Percentiles rank a stretch among this genome's conserved stretches.
These are phyloP conservation scores for Phyto melanocephala DNA, from an alignment of 2,888 invertebrate genomes.

Conservation along the genomic window DNA sequence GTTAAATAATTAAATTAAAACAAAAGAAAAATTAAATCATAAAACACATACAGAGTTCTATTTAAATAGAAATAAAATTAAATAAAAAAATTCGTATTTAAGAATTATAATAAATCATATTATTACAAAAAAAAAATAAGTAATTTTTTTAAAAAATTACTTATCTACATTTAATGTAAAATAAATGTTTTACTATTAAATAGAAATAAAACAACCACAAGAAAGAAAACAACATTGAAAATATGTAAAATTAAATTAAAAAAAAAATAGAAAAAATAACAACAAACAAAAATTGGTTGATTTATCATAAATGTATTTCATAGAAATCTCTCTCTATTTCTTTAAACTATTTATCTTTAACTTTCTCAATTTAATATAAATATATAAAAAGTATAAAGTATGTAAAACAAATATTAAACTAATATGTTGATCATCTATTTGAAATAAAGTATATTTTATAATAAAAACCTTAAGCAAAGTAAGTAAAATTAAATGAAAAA, in stretches of 20 bases:
- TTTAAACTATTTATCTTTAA: constrained; percentile 37
- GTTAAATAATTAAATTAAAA: constrained; percentile 18
- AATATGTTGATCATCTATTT: constrained; percentile 62
- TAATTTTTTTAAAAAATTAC: constrained; percentile 60
- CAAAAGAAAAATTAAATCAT: constrained; percentile 18
- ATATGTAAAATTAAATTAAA: not conserved
- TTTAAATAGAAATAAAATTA: constrained; percentile 5
- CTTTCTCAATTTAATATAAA: constrained; percentile 24
- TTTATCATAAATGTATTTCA: constrained; percentile 53
- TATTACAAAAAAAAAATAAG: constrained; percentile 29
- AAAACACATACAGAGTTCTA: constrained; percentile 13
- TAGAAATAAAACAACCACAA: constrained; percentile 36
- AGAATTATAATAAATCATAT: constrained; percentile 14
- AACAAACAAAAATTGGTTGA: constrained; percentile 47
- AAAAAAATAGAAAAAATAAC: not conserved
- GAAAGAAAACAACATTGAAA: not conserved
- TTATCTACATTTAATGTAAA: constrained; percentile 56
- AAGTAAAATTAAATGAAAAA: constrained; percentile 20
- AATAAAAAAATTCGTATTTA: constrained; percentile 16
- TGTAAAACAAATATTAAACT: constrained; percentile 13
- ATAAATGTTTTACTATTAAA: constrained; percentile 58
- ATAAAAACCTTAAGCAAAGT: constrained; percentile 32
- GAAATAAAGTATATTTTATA: constrained; percentile 63
- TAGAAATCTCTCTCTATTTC: constrained; percentile 48
- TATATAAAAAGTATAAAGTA: constrained; percentile 18